phyloP scores from a whole-genome alignment of 2,797 vertebrate species.

The Fistularia tabacaria region DNA sequence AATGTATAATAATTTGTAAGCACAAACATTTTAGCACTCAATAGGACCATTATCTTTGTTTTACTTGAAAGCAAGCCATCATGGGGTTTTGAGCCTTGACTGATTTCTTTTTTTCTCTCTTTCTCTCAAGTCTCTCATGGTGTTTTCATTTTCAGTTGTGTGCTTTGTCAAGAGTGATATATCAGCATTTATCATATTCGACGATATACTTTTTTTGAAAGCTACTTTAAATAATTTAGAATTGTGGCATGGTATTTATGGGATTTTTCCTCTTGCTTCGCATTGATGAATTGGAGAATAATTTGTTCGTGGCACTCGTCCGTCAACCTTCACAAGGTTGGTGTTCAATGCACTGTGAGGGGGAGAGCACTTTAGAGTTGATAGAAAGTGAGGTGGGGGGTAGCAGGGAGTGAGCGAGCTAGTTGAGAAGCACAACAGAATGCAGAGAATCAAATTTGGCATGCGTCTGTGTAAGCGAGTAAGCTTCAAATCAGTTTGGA shows the following conservation, averaged over 20 bases:
- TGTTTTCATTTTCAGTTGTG: constrained; percentile 27
- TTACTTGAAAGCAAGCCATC: constrained; percentile 42
- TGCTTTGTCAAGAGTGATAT: constrained; percentile 16
- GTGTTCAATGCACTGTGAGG: constrained; percentile 57
- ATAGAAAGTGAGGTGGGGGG: constrained; percentile 33
- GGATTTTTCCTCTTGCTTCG: neutral
- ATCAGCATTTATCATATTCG: neutral
- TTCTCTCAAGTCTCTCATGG: constrained; percentile 10
- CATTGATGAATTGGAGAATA: neutral
- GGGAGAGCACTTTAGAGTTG: constrained; percentile 50
- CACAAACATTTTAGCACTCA: constrained; percentile 64
- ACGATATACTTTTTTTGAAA: neutral
- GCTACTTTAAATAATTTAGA: neutral
- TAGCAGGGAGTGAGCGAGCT: constrained; percentile 24
- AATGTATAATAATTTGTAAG: constrained; percentile 69
- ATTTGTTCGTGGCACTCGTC: neutral
- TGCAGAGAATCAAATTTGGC: constrained; percentile 75
- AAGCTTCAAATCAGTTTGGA: constrained; percentile 79
- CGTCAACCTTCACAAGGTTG: constrained; percentile 48
- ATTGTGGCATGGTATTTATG: too few relatives aligned
- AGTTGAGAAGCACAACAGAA: constrained; percentile 68
- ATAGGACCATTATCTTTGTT: constrained; percentile 52
- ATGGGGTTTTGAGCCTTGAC: constrained; percentile 32
- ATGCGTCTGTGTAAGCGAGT: constrained; percentile 68
- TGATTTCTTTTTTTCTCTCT: constrained; percentile 6